Conservation (phyloP, 2,113 vertebrate species). For the Xenopus borealis region DNA sequence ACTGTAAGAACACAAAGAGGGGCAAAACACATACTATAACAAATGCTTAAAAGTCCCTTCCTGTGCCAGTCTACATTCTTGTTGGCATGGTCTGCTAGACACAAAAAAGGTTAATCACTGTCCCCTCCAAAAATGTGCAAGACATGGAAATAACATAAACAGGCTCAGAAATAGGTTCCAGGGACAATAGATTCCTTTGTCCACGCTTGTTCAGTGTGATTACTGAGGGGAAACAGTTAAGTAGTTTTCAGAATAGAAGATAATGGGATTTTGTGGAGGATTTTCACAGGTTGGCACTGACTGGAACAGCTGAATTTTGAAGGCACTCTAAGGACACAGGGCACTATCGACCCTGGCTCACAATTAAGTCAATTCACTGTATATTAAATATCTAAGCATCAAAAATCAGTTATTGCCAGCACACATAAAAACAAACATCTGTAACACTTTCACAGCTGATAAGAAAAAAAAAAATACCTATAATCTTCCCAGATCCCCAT, state of each 20-base stretch:
- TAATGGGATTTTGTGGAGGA: constrained; percentile 74
- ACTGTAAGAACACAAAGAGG: constrained; percentile 61
- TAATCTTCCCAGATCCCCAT: constrained; percentile 66
- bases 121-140: constrained; percentile 53
- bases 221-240: constrained; percentile 73
- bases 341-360: constrained; percentile 71
- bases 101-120: constrained; percentile 5
- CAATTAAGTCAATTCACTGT: constrained; percentile 73
- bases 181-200: constrained; percentile 73
- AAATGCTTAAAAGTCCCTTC: constrained; percentile 10
- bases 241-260: constrained; percentile 70
- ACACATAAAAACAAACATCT: constrained; percentile 60
- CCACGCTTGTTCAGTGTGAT: constrained; percentile 63
- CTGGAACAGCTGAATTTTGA: constrained; percentile 89
- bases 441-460: constrained; percentile 74
- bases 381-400: constrained; percentile 73
- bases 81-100: not conserved
- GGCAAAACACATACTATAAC: not conserved
- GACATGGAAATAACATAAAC: constrained; percentile 65
- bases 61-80: constrained; percentile 9
- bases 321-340: constrained; percentile 88
- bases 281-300: constrained; percentile 88
- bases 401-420: constrained; percentile 72
- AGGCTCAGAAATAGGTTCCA: constrained; percentile 71
- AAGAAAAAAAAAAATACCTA: constrained; percentile 67